Evolutionary conservation across 2,113 vertebrate genomes (phyloP).

Genomic region (Seriola quinqueradiata): DNA sequence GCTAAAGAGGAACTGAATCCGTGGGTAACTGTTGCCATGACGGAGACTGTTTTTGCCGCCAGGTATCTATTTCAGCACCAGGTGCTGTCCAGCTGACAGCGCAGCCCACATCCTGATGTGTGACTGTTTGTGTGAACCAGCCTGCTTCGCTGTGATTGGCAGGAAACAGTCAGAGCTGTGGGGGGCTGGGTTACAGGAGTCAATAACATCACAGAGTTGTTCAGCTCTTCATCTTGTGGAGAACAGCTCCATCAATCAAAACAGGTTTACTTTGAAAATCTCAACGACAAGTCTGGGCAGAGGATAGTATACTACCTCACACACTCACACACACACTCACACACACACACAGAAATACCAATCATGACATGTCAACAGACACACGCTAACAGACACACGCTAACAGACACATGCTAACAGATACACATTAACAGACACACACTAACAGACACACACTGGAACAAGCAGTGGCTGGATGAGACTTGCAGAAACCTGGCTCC

Average conservation of each 20-base stretch:
- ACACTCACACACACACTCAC: constrained; percentile 7
- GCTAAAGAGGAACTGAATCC: too few relatives aligned
- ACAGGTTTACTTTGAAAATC: background rate
- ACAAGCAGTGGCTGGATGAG: constrained; percentile 15
- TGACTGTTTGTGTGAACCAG: too few relatives aligned
- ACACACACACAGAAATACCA: background rate
- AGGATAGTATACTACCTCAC: background rate
- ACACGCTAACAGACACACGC: background rate
- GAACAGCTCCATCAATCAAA: constrained; percentile 15
- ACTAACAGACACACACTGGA: background rate
- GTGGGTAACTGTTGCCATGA: too few relatives aligned
- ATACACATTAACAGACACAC: constrained; percentile 1
- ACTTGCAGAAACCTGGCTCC: constrained; percentile 16
- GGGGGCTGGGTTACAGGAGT: too few relatives aligned
- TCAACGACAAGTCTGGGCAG: constrained; percentile 34
- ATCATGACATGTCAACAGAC: background rate
- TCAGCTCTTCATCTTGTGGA: background rate
- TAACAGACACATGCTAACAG: background rate
- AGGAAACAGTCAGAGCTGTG: too few relatives aligned
- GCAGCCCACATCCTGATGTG: too few relatives aligned
- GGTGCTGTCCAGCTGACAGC: too few relatives aligned
- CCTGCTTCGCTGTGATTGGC: too few relatives aligned
- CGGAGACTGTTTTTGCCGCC: too few relatives aligned
- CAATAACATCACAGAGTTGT: too few relatives aligned
- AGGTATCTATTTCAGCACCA: too few relatives aligned